Evolutionary conservation across 2,888 invertebrate species (phyloP).

Genomic region (Caenorhabditis sp.): DNA sequence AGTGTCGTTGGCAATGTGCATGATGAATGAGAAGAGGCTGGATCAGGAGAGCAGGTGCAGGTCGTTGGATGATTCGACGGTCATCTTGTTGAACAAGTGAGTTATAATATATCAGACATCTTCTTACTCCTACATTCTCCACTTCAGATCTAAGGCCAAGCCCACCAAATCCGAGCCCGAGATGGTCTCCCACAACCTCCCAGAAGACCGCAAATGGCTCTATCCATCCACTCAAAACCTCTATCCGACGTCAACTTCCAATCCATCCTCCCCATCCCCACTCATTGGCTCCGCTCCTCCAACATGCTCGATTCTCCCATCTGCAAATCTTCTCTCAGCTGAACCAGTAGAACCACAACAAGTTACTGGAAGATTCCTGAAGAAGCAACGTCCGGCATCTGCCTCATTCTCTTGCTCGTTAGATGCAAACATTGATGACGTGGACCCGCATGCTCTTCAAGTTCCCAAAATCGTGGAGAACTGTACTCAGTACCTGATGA

Average conservation of each 20-base stretch:
- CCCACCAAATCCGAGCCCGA: conserved; percentile 72
- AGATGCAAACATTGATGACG: conserved; percentile 63
- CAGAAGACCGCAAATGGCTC: conserved; percentile 71
- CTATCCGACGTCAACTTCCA: conserved; percentile 63
- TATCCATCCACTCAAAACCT: conserved; percentile 70
- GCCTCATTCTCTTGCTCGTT: conserved; percentile 69
- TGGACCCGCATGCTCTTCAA: conserved; percentile 80
- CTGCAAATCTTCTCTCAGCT: conserved; percentile 47
- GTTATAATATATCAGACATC: too few species aligned
- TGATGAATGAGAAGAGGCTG: conserved; percentile 88
- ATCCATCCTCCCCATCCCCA: conserved; percentile 67
- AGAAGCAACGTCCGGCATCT: conserved; percentile 69
- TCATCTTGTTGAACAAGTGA: conserved; percentile 55
- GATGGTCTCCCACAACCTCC: conserved; percentile 53
- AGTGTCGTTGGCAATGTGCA: conserved; percentile 90
- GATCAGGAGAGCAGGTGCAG: conserved; percentile 72
- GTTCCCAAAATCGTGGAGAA: conserved; percentile 84
- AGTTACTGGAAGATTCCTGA: conserved; percentile 67
- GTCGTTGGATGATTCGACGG: conserved; percentile 70
- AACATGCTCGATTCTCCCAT: conserved; percentile 60
- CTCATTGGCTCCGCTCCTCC: conserved; percentile 67
- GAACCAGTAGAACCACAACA: conserved; percentile 52
- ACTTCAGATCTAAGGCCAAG: conserved; percentile 60
- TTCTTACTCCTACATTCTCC: too few species aligned
- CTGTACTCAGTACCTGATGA: conserved; percentile 84